Evolutionary conservation across 1,140 invertebrate species (phyloP), one percentile per base, ranked within the genome.

Genomic region (Himalopsyche phryganea): DNA sequence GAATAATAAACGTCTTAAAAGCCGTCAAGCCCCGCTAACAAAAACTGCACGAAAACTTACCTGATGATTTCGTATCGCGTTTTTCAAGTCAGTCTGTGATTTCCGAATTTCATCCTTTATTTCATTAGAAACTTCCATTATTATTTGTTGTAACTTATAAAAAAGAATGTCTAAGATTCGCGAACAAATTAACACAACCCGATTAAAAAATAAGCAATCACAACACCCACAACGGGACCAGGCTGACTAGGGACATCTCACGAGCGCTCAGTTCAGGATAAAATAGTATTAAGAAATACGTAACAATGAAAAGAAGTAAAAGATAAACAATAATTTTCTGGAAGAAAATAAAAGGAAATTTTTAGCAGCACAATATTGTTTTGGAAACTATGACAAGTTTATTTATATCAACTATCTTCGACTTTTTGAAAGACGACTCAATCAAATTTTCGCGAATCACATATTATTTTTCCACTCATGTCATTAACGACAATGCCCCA

Each of bases 11-110:
- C 23, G n/a, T n/a, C n/a, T 28, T 10, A 13, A n/a, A 28, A 1
- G 13, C 47, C 47, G 47, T 41, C 52, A 44, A 52, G 19, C 42
- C 50, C 52, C 51, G 50, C 41, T 47, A 41, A 59, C 40, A 44
- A 56, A 48, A 57, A 40, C 20, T 57, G 18, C 36, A 45, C 42
- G 58, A 53, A 61, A 58, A 73, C 73, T 80, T 75, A 85, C 84
- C 82, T 85, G 83, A 77, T 86, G 84, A 74, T 83, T 74, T 66
- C 78, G 73, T 69, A 86, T 85, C 58, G 83, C 83, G 70, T 81
- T 80, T 79, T 81, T 84, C 69, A 86, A 74, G 64, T 84, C 81
- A 58, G 74, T 77, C 72, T 86, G 84, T 66, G 82, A 81, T 65
- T 74, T 73, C 42, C 79, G 71, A 68, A 86, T 84, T 66, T 85